Conservation (phyloP, 2,113 vertebrate species). For the Bos javanicus region DNA sequence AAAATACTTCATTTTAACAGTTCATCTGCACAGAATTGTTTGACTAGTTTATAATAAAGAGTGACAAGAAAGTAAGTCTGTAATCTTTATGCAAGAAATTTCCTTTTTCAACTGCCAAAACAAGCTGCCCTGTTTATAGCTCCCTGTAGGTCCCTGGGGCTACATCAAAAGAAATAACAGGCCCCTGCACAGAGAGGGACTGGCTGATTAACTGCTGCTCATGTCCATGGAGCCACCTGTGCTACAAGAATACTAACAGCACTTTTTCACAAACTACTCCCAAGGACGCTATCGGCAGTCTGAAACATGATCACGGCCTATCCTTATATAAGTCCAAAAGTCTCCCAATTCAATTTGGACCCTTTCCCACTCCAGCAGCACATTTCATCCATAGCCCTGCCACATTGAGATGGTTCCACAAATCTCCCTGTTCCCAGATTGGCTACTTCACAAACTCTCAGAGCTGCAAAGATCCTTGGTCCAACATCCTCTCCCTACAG, state of each 20-base stretch:
- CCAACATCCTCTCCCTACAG: background rate
- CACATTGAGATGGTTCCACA: background rate
- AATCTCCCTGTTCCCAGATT: background rate
- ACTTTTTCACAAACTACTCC: background rate
- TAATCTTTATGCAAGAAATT: background rate
- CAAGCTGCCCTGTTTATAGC: background rate
- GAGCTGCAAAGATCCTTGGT: background rate
- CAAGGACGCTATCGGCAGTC: background rate
- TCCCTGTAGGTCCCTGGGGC: background rate
- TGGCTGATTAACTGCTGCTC: background rate
- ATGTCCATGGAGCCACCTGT: background rate
- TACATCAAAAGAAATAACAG: background rate
- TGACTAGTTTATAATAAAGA: background rate
- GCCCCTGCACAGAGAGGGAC: background rate
- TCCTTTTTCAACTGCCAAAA: background rate
- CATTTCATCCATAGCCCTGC: background rate
- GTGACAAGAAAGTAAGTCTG: background rate
- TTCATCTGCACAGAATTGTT: background rate
- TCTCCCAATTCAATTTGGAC: background rate
- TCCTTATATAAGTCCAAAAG: background rate
- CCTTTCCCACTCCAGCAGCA: background rate
- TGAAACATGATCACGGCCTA: background rate
- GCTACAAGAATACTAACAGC: background rate
- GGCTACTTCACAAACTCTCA: background rate
- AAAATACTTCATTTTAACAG: slow-evolving; percentile 17